Percentiles rank a stretch among this genome's conserved stretches.
Evolutionary conservation across 1,140 invertebrate species (phyloP).

Genomic region (Linepithema humile): DNA sequence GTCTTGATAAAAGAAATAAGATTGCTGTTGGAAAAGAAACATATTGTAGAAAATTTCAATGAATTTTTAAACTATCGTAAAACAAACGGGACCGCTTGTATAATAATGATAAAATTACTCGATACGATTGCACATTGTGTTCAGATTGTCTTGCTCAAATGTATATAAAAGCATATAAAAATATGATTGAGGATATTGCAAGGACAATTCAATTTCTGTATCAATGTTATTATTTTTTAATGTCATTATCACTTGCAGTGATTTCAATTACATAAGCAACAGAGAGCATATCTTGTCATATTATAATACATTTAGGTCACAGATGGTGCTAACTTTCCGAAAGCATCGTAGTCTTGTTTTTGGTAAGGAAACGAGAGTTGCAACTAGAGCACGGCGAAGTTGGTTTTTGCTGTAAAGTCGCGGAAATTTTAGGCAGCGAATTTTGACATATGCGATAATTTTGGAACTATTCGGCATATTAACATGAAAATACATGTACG

Average conservation of each 20-base stretch:
- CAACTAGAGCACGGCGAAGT: slow-evolving; percentile 35
- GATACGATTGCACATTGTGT: not conserved
- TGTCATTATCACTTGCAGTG: not conserved
- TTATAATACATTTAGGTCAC: slow-evolving; percentile 32
- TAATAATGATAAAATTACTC: not conserved
- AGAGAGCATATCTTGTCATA: not conserved
- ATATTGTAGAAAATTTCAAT: not conserved
- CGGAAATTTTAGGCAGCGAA: slow-evolving; percentile 1
- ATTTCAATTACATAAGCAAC: not conserved
- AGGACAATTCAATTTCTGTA: not conserved
- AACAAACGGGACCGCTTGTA: not conserved
- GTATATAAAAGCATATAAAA: not conserved
- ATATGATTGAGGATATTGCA: too few relatives aligned
- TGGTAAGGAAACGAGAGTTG: slow-evolving; percentile 29
- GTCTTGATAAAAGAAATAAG: not conserved
- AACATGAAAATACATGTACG: not conserved
- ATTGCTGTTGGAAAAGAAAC: not conserved
- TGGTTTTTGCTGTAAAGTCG: slow-evolving; percentile 16
- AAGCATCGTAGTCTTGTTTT: slow-evolving; percentile 39
- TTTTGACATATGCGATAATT: not conserved
- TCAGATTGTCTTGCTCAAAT: not conserved
- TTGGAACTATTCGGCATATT: not conserved
- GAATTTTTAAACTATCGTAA: not conserved
- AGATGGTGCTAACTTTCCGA: slow-evolving; percentile 36
- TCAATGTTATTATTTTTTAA: slow-evolving; percentile 16